Evolutionary conservation across 2,888 invertebrate species (phyloP).

Genomic region (Monopis laevigella): DNA sequence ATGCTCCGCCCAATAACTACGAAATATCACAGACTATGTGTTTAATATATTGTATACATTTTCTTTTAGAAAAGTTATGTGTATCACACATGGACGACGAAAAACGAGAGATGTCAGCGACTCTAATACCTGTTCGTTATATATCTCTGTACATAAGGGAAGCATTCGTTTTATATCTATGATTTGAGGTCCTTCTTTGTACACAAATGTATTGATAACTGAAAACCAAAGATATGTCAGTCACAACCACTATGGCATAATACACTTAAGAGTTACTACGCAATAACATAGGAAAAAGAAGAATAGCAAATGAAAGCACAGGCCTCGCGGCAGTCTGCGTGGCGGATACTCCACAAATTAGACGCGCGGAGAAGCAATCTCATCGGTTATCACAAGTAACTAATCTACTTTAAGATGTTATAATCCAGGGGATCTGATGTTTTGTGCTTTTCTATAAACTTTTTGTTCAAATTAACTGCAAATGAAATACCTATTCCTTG

Average conservation of each 20-base stretch:
- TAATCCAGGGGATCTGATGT: not conserved
- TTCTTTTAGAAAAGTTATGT: constrained; percentile 66
- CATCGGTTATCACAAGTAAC: constrained; percentile 62
- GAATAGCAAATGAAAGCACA: no score
- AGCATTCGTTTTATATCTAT: constrained; percentile 4
- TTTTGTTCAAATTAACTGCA: not conserved
- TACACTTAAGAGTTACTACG: constrained; percentile 11
- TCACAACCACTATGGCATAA: constrained; percentile 54
- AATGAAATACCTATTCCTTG: no score
- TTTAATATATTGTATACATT: constrained; percentile 64
- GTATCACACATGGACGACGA: constrained; percentile 65
- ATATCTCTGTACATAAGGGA: constrained; percentile 4
- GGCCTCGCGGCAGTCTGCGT: no score
- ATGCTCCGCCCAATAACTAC: constrained; percentile 63
- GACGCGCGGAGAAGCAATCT: constrained; percentile 55
- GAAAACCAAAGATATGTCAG: constrained; percentile 46
- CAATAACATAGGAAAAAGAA: no score
- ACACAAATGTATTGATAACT: no score
- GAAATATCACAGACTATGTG: constrained; percentile 68
- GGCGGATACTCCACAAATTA: constrained; percentile 34
- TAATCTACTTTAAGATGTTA: constrained; percentile 57
- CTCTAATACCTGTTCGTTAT: not conserved
- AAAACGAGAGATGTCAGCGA: not conserved
- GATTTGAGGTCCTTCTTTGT: constrained; percentile 2
- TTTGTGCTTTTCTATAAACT: not conserved